Base-by-base conservation (phyloP, 1,140 invertebrate genomes). In the Lethocerus indicus region DNA sequence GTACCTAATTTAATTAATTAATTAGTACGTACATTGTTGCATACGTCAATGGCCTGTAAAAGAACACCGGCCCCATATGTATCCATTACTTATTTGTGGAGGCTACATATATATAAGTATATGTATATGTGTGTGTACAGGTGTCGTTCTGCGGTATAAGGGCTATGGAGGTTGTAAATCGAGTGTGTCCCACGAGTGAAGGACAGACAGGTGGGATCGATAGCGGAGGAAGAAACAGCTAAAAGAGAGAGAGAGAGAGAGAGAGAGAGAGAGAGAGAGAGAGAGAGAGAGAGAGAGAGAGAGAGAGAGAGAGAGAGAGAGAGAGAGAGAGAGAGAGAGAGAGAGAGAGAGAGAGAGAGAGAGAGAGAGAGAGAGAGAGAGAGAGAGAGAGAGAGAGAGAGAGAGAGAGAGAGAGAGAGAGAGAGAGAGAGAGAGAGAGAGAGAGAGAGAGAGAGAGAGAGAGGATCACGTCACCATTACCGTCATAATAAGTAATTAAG, bases 401-500 rank as follows among this genome's bases (percentile, higher is more conserved):
- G 37, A 40, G 37, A 40, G 37, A 50, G 26, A 50, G 24, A 51
- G 50, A 41, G 50, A 51, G 37, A 51, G 43, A 47, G 43, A 46
- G 36, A 51, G 50, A 51, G 50, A 47, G 50, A 47, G 35, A 40
- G 46, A 36, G 51, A 24, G 51, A 52, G 28, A 24, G 39, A 25
- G 27, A 50, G 46, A 53, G 46, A 24, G 32, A 26, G 20, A 35
- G 47, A 25, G 47, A 25, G 24, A 2, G 47, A 18, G 51, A 49
- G 37, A 35, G 4, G 14, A 26, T 26, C 24, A 24, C 13, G 24
- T 14, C 14, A 21, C 41, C 41, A 43, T 50, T 50, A 48, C 45
- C 50, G 40, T 52, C 51, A 55, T 55, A 55, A 55, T 55, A 52
- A 55, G 50, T 55, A 55, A 55, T 55, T 55, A 55, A 55, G 54